Evolutionary conservation across 1,140 invertebrate genomes (phyloP).

Genomic region (Meloidogyne floridensis): DNA sequence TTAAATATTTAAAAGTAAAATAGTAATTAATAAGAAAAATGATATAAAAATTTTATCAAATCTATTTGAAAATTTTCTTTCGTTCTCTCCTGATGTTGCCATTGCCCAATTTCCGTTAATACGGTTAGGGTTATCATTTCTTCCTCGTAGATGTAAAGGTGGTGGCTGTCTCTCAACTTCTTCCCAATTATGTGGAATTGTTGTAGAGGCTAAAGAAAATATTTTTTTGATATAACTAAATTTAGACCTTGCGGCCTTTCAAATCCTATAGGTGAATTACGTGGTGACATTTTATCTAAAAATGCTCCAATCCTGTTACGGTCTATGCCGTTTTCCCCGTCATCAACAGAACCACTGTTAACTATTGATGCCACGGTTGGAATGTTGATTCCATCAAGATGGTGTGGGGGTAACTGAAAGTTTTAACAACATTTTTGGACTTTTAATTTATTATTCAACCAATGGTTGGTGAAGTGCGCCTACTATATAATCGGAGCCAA

Average conservation of each 20-base stretch:
- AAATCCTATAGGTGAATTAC: not conserved
- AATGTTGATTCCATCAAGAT: not conserved
- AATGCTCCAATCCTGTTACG: not conserved
- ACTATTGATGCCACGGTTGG: not conserved
- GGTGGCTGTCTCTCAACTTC: not conserved
- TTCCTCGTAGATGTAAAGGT: not conserved
- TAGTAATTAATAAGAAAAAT: not conserved
- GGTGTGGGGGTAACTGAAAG: not conserved
- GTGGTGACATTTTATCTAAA: not conserved
- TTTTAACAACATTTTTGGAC: too few species aligned
- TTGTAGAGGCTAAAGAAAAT: not conserved
- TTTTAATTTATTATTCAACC: not conserved
- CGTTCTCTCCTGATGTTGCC: not conserved
- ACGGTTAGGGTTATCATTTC: not conserved
- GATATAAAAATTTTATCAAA: not conserved
- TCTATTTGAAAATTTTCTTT: not conserved
- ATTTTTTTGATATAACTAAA: not conserved
- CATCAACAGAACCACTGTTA: not conserved
- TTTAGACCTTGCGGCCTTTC: not conserved
- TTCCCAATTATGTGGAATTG: not conserved
- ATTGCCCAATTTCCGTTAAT: not conserved
- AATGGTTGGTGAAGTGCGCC: not conserved
- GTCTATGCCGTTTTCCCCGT: not conserved
- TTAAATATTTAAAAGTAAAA: not conserved
- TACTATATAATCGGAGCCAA: not conserved